Percentiles rank a stretch among this genome's conserved stretches.
phyloP scores from a whole-genome alignment of 2,113 vertebrate genomes.

The Sapajus apella region DNA sequence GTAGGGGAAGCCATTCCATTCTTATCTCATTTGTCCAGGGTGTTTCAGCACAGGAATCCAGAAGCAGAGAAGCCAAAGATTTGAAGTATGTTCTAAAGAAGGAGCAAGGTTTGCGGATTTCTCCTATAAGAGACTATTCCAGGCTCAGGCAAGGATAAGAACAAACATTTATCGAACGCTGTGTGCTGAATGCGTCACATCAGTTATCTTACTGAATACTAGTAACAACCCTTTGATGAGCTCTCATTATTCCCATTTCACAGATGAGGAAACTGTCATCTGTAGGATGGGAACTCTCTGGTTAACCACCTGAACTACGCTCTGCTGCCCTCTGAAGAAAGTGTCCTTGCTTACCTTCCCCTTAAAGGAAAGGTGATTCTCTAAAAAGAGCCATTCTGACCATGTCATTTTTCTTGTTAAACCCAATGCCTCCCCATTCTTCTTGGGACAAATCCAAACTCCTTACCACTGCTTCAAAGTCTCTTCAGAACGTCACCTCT shows the following conservation, averaged over 20 bases:
- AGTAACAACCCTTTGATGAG: neutral
- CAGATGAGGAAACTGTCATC: neutral
- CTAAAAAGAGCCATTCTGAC: neutral
- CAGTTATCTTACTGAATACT: neutral
- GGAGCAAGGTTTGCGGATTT: neutral
- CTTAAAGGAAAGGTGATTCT: neutral
- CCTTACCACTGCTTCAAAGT: neutral
- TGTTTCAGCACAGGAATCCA: neutral
- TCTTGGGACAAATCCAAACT: constrained; percentile 14
- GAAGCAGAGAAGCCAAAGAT: neutral
- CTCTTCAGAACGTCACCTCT: neutral
- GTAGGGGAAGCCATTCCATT: neutral
- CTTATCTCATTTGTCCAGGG: neutral
- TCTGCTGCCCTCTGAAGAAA: neutral
- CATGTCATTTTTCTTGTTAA: neutral
- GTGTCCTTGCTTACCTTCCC: neutral
- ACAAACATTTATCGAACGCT: neutral
- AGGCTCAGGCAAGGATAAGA: neutral
- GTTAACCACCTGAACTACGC: neutral
- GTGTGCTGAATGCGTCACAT: neutral
- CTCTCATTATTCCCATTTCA: constrained; percentile 1
- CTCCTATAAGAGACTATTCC: neutral
- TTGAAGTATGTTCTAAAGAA: neutral
- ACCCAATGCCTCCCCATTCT: neutral
- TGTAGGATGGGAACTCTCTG: neutral